phyloP scores from a whole-genome alignment of 2,113 vertebrate species.

The Pteropus alecto region DNA sequence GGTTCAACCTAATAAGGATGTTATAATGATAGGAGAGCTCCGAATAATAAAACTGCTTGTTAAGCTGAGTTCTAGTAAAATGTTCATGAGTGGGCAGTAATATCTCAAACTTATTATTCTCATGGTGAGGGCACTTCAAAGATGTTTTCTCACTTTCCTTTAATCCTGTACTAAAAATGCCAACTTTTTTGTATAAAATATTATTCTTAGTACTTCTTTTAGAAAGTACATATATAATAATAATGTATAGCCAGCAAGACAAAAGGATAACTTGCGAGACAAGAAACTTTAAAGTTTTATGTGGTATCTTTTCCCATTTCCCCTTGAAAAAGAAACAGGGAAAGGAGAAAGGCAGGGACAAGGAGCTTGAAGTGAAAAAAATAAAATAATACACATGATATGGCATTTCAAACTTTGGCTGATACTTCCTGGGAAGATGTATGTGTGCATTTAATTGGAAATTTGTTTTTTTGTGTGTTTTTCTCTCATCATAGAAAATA shows the following conservation, averaged over 20 bases:
- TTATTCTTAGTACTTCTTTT: neutral
- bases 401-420: neutral
- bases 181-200: slow-evolving; percentile 6
- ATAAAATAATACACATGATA: neutral
- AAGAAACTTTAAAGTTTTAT: neutral
- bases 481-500: slow-evolving; percentile 87
- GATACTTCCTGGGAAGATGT: neutral
- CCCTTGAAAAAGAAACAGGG: neutral
- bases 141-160: neutral
- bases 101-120: neutral
- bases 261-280: neutral
- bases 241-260: neutral
- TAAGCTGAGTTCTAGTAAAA: neutral
- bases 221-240: neutral
- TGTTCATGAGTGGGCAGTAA: neutral
- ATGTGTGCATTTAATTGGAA: neutral
- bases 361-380: neutral
- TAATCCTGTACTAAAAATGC: neutral
- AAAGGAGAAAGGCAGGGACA: neutral
- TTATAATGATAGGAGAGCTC: neutral
- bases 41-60: neutral
- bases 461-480: neutral
- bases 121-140: neutral
- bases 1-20: neutral
- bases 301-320: neutral